Base-by-base conservation (phyloP, 2,888 invertebrate species). In the Brenthis hecate region DNA sequence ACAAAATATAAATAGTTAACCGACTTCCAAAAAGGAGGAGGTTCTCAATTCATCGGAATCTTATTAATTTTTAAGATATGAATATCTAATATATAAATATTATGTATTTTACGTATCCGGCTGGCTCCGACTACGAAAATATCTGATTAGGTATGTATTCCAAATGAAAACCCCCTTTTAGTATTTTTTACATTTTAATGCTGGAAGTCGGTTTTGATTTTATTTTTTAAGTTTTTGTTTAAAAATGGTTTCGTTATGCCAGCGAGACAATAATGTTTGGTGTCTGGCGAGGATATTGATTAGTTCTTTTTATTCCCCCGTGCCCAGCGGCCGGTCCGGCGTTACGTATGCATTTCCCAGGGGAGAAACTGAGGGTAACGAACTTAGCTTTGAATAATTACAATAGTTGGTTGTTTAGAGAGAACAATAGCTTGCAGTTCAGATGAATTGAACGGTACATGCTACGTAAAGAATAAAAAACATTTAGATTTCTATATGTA, bases 301-400 rank as follows among this genome's bases (percentile, higher is more conserved):
- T 69, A 66, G 69, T 66, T 71, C 54, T 64, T 69, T 66, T 64
- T 63, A 60, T 56, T 70, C 64, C 68, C 70, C n/a, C 36, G 68
- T 56, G 71, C 57, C 58, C 50, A 63, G 55, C 65, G 65, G 28
- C 63, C 55, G 62, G 16, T 23, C 60, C 66, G 64, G 6, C 58
- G 63, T 66, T 70, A 70, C 68, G 70, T 70, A 70, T 66, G 68
- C 68, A 72, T 72, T 72, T 72, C 72, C 72, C 72, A 23, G 43
- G 69, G 61, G 72, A 70, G 57, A 55, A 56, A 48, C 51, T 54
- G 16, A 53, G 63, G 64, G 61, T 72, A 65, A 70, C 65, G 69
- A 72, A 72, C 69, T 72, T 63, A 57, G 55, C 58, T 65, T 65
- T 72, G 65, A 70, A 68, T 70, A 68, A 70, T 70, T 70, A 68